These are phyloP conservation scores for Oithona nana DNA, from an alignment of 2,888 invertebrate genomes.

Conservation along the genomic window DNA sequence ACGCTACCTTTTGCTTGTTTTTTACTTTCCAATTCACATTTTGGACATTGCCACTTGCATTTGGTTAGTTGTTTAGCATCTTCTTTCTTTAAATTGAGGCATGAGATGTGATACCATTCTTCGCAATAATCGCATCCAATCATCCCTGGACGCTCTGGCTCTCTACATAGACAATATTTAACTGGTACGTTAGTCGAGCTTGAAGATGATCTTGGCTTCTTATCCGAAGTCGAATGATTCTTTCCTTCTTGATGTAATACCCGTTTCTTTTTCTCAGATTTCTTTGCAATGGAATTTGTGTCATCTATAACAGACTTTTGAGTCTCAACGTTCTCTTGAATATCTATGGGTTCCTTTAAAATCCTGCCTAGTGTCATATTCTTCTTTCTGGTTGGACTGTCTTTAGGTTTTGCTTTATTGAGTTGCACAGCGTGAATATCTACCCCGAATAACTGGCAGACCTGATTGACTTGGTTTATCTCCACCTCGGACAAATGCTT, in stretches of 20 bases:
- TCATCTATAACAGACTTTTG: background rate
- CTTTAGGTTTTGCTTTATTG: background rate
- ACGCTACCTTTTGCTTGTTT: background rate
- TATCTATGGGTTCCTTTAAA: background rate
- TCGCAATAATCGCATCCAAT: conserved; percentile 9
- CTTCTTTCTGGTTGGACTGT: background rate
- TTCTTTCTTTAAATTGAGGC: background rate
- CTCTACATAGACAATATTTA: background rate
- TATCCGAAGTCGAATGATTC: background rate
- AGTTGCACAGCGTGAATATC: background rate
- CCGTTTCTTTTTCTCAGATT: background rate
- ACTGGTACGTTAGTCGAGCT: background rate
- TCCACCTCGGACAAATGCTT: background rate
- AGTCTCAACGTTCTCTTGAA: background rate
- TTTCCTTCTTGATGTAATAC: background rate
- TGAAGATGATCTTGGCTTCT: too few species aligned
- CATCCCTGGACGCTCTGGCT: conserved; percentile 1
- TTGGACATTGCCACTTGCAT: conserved; percentile 1
- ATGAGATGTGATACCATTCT: conserved; percentile 8
- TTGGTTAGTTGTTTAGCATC: background rate
- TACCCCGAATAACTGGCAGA: background rate
- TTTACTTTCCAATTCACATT: background rate
- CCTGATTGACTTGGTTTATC: background rate
- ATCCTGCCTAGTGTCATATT: background rate
- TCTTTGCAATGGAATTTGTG: background rate